Conservation (phyloP, 2,797 vertebrate species). For the Psittacula echo region DNA sequence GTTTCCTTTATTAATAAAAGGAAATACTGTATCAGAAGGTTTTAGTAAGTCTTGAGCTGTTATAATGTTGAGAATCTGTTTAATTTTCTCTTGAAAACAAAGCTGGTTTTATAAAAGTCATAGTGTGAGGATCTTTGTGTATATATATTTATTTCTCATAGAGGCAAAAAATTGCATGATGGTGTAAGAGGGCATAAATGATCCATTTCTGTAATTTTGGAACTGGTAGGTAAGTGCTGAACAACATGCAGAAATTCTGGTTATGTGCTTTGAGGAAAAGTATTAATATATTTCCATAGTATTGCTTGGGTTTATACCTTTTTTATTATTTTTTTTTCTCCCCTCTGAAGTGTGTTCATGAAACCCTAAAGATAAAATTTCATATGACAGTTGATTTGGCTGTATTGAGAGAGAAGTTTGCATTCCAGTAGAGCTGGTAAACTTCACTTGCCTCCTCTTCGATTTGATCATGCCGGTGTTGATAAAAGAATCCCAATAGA, state of each 20-base stretch:
- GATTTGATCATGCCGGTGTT: neutral
- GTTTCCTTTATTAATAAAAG: neutral
- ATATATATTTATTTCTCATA: neutral
- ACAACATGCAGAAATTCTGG: neutral
- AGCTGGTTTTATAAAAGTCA: neutral
- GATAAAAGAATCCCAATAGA: neutral
- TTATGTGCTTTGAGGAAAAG: neutral
- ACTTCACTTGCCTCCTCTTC: neutral
- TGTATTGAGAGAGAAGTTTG: neutral
- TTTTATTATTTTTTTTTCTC: neutral
- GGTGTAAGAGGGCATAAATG: neutral
- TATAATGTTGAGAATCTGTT: neutral
- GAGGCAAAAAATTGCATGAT: neutral
- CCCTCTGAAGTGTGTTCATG: neutral
- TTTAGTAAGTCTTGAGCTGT: neutral
- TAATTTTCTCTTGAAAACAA: neutral
- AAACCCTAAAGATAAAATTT: neutral
- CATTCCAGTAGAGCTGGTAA: neutral
- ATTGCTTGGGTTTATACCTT: neutral
- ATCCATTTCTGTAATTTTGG: neutral
- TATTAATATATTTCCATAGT: neutral
- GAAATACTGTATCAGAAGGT: neutral
- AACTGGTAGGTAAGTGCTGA: neutral
- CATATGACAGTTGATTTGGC: neutral
- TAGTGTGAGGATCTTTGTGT: neutral